Base-by-base conservation (phyloP, 2,113 vertebrate species). In the Cavia porcellus region DNA sequence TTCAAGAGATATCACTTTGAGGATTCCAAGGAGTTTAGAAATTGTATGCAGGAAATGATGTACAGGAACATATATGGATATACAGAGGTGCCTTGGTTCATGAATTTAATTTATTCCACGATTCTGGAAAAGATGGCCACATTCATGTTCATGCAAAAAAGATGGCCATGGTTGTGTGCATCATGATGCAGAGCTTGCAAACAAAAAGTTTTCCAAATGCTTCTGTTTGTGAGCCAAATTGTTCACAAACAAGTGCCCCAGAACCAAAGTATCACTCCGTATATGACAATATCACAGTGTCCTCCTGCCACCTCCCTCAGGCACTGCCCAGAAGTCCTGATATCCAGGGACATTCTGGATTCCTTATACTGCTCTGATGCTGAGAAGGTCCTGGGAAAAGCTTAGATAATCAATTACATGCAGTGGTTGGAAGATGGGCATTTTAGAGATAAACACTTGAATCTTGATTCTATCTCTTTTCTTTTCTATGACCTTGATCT, bases 401-500 rank as follows among this genome's bases (percentile, higher is more conserved):
- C n/a, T 70, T 0, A 50, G 7, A 55, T n/a, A 79, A 62, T 74
- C 35, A 0, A 20, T 35, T 59, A 2, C 22, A 4, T 7, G 14
- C 7, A 25, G 89, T 4, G 10, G 0, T 25, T 79, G 11, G 11
- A 47, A 68, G 42, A 61, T 14, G 50, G 83, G 22, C 7, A 38
- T 38, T n/a, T 92, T 52, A 30, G 22, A 62, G 25, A 62, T 10
- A 17, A 10, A 32, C 17, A n/a, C 50, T 82, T 42, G 25, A 66
- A n/a, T 91, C 86, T 83, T 38, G n/a, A 52, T 45, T 64, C 57
- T 77, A 11, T 74, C 68, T 88, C 64, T 61, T 79, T 22, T 28
- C 32, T 62, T 75, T 45, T 93, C 64, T 75, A 77, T 83, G 74
- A 96, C 55, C 55, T 70, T 93, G 82, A 10, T 30, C 88, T 88